A percentile compares a stretch with the other conserved stretches of the same genome.
phyloP scores from a whole-genome alignment of 2,888 invertebrate genomes.

The Adineta ricciae region DNA sequence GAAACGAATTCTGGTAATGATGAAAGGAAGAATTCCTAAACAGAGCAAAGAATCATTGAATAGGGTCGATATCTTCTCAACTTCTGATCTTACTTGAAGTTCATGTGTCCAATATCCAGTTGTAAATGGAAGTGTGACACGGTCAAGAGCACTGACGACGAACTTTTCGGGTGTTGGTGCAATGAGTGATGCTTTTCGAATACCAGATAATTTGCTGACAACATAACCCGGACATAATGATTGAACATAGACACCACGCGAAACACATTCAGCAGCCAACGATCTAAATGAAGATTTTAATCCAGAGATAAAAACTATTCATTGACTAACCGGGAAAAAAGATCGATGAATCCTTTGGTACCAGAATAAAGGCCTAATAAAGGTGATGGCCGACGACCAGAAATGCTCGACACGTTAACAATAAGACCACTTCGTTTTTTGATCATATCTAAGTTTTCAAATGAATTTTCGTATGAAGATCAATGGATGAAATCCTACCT shows the following conservation, averaged over 20 bases:
- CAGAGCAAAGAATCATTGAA: too few relatives aligned
- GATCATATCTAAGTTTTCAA: slow-evolving; percentile 54
- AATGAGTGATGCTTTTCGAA: neutral
- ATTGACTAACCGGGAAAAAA: slow-evolving; percentile 42
- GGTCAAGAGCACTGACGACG: neutral
- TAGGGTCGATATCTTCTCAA: too few relatives aligned
- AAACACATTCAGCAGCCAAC: slow-evolving; percentile 29
- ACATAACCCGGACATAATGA: slow-evolving; percentile 76
- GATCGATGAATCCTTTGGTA: slow-evolving; percentile 58
- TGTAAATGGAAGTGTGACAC: neutral
- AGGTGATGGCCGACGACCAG: slow-evolving; percentile 70
- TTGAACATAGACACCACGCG: slow-evolving; percentile 65
- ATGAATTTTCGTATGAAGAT: too few relatives aligned
- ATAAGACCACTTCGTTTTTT: slow-evolving; percentile 62
- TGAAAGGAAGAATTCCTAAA: neutral
- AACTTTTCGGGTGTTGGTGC: slow-evolving; percentile 24
- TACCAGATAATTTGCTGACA: slow-evolving; percentile 61
- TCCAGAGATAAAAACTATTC: neutral
- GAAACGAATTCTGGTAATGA: neutral
- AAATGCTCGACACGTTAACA: slow-evolving; percentile 76
- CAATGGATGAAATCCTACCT: slow-evolving; percentile 45
- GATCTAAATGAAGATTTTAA: neutral
- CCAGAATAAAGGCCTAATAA: slow-evolving; percentile 74
- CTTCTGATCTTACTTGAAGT: neutral
- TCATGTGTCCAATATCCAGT: neutral